Evolutionary conservation across 37 sponge, comb jelly and placozoan species (phyloP).

Genomic region (Aphrocallistes beatrix): DNA sequence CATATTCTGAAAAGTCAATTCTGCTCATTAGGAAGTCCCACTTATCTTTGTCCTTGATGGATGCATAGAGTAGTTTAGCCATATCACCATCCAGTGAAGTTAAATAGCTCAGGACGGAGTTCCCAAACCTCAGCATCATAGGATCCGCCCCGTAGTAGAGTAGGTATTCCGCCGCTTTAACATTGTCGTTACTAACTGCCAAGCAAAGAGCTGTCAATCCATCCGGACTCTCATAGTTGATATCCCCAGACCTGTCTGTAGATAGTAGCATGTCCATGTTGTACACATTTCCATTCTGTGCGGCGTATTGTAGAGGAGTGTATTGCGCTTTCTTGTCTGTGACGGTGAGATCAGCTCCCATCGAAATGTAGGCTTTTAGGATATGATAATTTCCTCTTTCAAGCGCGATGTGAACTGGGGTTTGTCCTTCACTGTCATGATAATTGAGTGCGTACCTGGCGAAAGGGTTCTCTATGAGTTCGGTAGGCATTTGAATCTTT

Average conservation of each 20-base stretch:
- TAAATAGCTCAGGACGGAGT: background rate
- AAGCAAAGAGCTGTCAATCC: background rate
- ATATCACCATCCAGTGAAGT: too few species aligned
- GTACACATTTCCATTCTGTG: background rate
- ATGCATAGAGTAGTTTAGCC: too few species aligned
- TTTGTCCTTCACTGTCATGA: background rate
- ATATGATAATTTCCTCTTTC: background rate
- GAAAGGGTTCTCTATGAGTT: background rate
- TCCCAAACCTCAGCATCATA: background rate
- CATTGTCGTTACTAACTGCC: background rate
- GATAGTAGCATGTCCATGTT: background rate
- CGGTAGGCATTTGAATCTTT: background rate
- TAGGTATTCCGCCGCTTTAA: background rate
- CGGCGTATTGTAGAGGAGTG: background rate
- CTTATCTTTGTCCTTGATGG: background rate
- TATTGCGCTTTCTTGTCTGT: background rate
- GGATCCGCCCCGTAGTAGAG: background rate
- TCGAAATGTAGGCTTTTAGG: background rate
- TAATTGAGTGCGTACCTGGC: background rate
- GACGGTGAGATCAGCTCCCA: background rate
- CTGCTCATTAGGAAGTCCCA: background rate
- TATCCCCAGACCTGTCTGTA: background rate
- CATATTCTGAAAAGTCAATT: too few species aligned
- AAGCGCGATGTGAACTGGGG: background rate
- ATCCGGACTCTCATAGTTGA: background rate